phyloP scores from a whole-genome alignment of 2,113 vertebrate genomes.

The Tupaia tana region DNA sequence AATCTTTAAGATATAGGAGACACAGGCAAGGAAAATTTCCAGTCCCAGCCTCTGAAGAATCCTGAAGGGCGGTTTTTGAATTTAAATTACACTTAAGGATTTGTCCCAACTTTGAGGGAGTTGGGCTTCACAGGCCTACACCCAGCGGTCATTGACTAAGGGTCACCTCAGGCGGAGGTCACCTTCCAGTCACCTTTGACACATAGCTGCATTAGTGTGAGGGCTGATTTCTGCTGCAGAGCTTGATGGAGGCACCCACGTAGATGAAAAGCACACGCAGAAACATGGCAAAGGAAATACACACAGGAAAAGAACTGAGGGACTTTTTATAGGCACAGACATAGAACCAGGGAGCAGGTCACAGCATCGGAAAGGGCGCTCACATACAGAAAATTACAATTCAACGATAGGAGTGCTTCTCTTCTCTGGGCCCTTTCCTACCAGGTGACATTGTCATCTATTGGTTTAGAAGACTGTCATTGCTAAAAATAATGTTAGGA shows the following conservation, averaged over 20 bases:
- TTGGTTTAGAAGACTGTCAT: not conserved
- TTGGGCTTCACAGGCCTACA: not conserved
- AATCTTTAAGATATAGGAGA: not conserved
- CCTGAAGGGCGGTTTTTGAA: not conserved
- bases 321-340: not conserved
- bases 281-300: not conserved
- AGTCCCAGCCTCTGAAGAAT: not conserved
- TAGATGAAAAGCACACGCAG: not conserved
- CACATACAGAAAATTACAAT: not conserved
- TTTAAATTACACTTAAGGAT: not conserved
- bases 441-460: not conserved
- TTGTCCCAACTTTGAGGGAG: not conserved
- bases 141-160: not conserved
- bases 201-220: not conserved
- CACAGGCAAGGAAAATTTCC: not conserved
- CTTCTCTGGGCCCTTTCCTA: not conserved
- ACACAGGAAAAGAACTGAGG: not conserved
- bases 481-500: slow-evolving; percentile 23
- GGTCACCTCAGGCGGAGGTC: not conserved
- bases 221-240: not conserved
- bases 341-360: not conserved
- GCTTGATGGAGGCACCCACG: rapidly evolving
- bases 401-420: not conserved
- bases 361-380: not conserved
- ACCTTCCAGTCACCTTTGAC: not conserved